phyloP scores from a whole-genome alignment of 1,140 invertebrate genomes.

The Periplaneta americana region DNA sequence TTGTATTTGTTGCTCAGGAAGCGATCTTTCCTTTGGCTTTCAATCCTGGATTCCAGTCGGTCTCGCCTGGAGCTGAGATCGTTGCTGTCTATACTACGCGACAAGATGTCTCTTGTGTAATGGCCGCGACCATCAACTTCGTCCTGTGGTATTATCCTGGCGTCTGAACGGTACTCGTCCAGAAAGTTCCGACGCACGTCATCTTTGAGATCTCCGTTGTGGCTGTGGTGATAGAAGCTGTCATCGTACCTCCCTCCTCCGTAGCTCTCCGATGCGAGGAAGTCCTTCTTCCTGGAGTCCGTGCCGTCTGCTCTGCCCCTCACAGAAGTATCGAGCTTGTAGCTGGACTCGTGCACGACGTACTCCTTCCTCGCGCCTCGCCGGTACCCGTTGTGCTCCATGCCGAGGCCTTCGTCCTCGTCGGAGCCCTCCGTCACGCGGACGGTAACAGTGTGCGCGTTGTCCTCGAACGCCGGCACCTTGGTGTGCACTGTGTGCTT shows the following conservation, averaged over 20 bases:
- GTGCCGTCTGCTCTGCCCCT: constrained; percentile 60
- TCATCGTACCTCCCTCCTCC: not conserved
- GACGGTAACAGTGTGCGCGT: not conserved
- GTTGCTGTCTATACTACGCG: constrained; percentile 26
- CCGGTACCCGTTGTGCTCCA: constrained; percentile 32
- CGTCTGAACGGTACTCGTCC: not conserved
- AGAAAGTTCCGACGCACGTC: not conserved
- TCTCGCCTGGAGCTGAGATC: constrained; percentile 65
- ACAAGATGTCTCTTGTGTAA: not conserved
- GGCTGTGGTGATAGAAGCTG: not conserved
- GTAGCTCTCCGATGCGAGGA: not conserved
- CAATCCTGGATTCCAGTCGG: constrained; percentile 63
- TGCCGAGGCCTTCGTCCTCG: constrained; percentile 68
- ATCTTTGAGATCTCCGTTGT: not conserved
- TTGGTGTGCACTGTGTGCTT: constrained; percentile 50
- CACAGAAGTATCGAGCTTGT: constrained; percentile 38
- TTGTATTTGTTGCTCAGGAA: not conserved
- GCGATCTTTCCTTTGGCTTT: constrained; percentile 11
- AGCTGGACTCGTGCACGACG: not conserved
- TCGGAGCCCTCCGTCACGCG: constrained; percentile 50
- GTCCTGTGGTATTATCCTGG: not conserved
- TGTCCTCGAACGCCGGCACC: constrained; percentile 27
- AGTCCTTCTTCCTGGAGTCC: constrained; percentile 41
- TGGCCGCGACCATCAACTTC: not conserved
- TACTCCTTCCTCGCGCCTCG: not conserved